Evolutionary conservation across 2,797 vertebrate species (phyloP).

Genomic region (Eutrigla gurnardus): DNA sequence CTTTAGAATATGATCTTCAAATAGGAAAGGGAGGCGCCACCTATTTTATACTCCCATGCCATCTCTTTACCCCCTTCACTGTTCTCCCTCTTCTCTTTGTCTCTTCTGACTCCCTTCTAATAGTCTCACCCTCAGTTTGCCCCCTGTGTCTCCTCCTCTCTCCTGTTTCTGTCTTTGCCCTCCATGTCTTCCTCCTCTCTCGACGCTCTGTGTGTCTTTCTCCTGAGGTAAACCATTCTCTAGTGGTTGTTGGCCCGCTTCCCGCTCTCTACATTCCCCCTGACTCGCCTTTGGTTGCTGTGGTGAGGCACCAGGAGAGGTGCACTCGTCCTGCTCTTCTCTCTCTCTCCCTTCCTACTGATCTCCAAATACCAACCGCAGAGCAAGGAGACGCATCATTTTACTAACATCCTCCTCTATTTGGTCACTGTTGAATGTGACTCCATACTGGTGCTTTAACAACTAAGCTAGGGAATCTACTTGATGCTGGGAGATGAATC

Average conservation of each 20-base stretch:
- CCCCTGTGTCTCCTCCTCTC: constrained; percentile 18
- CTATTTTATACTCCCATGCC: constrained; percentile 1
- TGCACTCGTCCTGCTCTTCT: constrained; percentile 49
- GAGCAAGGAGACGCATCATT: constrained; percentile 32
- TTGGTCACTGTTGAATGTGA: constrained; percentile 15
- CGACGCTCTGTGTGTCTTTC: constrained; percentile 33
- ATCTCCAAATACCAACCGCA: constrained; percentile 53
- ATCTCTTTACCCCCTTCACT: background rate
- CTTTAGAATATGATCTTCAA: constrained; percentile 53
- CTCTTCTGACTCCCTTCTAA: constrained; percentile 5
- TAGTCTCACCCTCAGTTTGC: constrained; percentile 25
- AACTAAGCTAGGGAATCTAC: background rate
- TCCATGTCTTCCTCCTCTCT: constrained; percentile 1
- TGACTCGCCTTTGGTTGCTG: constrained; percentile 67
- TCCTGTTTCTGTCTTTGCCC: constrained; percentile 31
- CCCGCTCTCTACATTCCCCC: constrained; percentile 73
- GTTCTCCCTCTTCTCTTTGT: background rate
- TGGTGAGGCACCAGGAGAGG: constrained; percentile 69
- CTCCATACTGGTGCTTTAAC: background rate
- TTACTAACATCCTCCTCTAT: constrained; percentile 19
- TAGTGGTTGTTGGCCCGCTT: constrained; percentile 67
- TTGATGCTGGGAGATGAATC: background rate
- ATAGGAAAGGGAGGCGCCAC: constrained; percentile 15
- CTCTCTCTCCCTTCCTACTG: constrained; percentile 40
- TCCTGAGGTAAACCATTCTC: constrained; percentile 57